A percentile compares a stretch with the other conserved stretches of the same genome.
Evolutionary conservation across 2,888 invertebrate genomes (phyloP).

Genomic region (Thecophora atra): DNA sequence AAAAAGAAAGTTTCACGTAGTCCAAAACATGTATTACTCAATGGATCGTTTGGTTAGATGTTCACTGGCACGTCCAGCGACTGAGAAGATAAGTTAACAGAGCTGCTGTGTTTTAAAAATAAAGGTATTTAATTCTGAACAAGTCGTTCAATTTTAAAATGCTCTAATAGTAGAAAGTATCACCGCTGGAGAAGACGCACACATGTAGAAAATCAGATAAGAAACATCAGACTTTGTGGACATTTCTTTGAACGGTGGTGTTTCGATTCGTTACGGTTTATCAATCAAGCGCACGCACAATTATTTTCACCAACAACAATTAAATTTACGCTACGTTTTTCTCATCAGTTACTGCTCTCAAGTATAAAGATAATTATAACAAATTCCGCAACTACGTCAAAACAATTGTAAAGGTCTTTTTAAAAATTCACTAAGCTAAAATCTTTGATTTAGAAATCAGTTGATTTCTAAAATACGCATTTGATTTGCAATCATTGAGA

Average conservation of each 20-base stretch:
- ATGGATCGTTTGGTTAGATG: constrained; percentile 16
- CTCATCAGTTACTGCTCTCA: neutral
- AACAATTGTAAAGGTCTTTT: neutral
- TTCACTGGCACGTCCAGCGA: constrained; percentile 15
- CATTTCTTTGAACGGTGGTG: neutral
- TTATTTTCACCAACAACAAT: constrained; percentile 19
- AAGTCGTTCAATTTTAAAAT: no score
- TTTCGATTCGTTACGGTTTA: neutral
- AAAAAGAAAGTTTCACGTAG: constrained; percentile 35
- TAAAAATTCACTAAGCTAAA: neutral
- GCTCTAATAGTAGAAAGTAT: no score
- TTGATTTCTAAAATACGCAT: no score
- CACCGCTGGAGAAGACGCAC: neutral
- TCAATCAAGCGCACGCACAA: constrained; percentile 7
- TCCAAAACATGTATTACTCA: constrained; percentile 1
- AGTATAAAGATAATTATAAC: neutral
- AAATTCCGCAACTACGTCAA: neutral
- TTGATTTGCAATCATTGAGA: no score
- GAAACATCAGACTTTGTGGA: neutral
- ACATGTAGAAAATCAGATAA: neutral
- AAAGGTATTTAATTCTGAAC: neutral
- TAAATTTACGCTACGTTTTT: neutral
- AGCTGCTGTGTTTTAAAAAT: neutral
- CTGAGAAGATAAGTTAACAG: neutral
- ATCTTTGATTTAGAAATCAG: neutral